Evolutionary conservation across 1,140 invertebrate genomes (phyloP), one percentile per base, ranked within the genome.

Genomic region (Drosophila nikananu): DNA sequence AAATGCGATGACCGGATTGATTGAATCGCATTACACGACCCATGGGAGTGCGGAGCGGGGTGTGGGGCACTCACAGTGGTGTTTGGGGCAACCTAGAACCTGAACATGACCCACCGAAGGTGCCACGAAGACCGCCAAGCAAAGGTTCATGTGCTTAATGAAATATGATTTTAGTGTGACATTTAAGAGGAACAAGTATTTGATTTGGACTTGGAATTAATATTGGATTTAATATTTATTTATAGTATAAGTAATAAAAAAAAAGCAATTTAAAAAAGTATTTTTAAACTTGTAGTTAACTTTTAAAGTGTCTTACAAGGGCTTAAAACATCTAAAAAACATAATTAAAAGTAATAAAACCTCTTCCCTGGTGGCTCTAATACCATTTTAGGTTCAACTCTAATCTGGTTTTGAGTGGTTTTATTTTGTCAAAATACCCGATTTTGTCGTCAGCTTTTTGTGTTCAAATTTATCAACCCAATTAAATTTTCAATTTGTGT

Each of bases 1-100:
- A 49, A 72, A 42, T 60, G 70, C 70, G 70, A 73, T 73, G 51
- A 72, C 41, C 65, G 65, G 65, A 72, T 72, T 73, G 70, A 73
- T 73, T 73, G 70, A 60, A 73, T 73, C 70, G 70, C 70, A 72
- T 73, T 51, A 60, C 70, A 73, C 70, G 66, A 73, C 39, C 42
- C 10, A 35, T 54, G 0, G 66, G 15, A 49, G n/a, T 2, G 17
- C 15, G 42, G 37, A 42, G 17, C 27, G 15, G 52, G 10, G 19
- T 1, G 8, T 0, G 27, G 12, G 46, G 13, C 17, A 30, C 19
- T n/a, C 35, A 39, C 54, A 57, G 52, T 70, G 64, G 65, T 46
- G 27, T 9, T 21, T 17, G 19, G 5, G 57, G 21, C 37, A 54
- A 27, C 48, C 67, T 67, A 67, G 65, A 64, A 67, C 65, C 60